These are phyloP conservation scores for Coremacera marginata DNA, from an alignment of 2,888 invertebrate genomes.

Conservation along the genomic window DNA sequence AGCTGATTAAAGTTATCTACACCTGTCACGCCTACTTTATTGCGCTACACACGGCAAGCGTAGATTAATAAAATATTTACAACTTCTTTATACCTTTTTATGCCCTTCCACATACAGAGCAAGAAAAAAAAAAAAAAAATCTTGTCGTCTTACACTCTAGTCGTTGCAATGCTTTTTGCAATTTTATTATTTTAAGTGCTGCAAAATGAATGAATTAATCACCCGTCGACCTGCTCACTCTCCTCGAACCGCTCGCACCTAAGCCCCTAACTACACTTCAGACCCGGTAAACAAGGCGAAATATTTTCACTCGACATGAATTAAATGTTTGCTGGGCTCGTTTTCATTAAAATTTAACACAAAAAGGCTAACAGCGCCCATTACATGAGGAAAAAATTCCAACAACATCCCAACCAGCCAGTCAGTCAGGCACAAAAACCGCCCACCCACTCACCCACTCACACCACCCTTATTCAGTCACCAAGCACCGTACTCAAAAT, in stretches of 20 bases:
- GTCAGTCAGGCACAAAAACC: slow-evolving; percentile 16
- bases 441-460: slow-evolving; percentile 24
- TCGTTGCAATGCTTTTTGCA: neutral
- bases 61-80: neutral
- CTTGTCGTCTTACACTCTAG: neutral
- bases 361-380: slow-evolving; percentile 38
- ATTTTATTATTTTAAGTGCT: slow-evolving; percentile 37
- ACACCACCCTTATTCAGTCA: neutral
- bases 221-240: neutral
- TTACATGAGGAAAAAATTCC: slow-evolving; percentile 33
- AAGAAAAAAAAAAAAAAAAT: neutral
- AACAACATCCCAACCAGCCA: slow-evolving; percentile 46
- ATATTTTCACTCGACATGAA: neutral
- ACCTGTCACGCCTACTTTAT: neutral
- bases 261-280: neutral
- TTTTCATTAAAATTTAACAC: slow-evolving; percentile 36
- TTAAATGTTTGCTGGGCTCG: slow-evolving; percentile 24
- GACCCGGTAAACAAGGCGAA: neutral
- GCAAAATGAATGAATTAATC: slow-evolving; percentile 16
- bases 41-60: neutral
- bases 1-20: neutral
- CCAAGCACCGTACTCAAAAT: neutral
- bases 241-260: neutral
- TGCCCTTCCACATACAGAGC: neutral
- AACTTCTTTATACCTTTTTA: neutral